Conservation (phyloP, 2,113 vertebrate genomes). For the Calonectris borealis region DNA sequence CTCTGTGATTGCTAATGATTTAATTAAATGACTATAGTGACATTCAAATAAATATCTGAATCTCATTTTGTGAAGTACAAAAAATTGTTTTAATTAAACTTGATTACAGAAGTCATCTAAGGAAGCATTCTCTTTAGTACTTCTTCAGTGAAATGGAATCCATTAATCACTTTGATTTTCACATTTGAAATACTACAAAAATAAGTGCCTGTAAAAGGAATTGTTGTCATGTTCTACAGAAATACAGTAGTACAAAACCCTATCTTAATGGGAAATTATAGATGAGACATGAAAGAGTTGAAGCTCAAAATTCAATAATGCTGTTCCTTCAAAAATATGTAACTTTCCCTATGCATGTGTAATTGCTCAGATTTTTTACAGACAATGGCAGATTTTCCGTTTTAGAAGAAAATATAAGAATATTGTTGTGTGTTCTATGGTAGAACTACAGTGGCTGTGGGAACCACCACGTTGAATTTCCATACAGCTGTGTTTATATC, state of each 20-base stretch:
- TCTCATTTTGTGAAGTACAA: constrained; percentile 44
- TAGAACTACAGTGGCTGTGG: not conserved
- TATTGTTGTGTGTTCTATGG: not conserved
- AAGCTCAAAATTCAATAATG: constrained; percentile 11
- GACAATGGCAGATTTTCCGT: not conserved
- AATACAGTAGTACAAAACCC: not conserved
- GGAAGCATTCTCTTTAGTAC: constrained; percentile 23
- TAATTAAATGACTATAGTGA: constrained; percentile 57
- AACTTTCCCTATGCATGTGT: not conserved
- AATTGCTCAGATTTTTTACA: not conserved
- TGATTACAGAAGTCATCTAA: constrained; percentile 45
- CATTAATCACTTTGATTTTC: constrained; percentile 53
- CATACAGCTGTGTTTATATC: constrained; percentile 14
- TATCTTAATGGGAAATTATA: not conserved
- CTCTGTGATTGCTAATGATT: constrained; percentile 58
- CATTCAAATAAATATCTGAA: constrained; percentile 66
- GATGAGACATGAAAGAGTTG: constrained; percentile 7
- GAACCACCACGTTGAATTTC: not conserved
- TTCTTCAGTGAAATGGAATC: constrained; percentile 48
- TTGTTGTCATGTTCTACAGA: constrained; percentile 22
- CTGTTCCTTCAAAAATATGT: not conserved
- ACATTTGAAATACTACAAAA: constrained; percentile 40
- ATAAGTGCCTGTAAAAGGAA: constrained; percentile 23
- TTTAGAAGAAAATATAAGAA: not conserved
- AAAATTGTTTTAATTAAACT: constrained; percentile 63